Evolutionary conservation across 2,888 invertebrate genomes (phyloP).

Genomic region (Adela reaumurella): DNA sequence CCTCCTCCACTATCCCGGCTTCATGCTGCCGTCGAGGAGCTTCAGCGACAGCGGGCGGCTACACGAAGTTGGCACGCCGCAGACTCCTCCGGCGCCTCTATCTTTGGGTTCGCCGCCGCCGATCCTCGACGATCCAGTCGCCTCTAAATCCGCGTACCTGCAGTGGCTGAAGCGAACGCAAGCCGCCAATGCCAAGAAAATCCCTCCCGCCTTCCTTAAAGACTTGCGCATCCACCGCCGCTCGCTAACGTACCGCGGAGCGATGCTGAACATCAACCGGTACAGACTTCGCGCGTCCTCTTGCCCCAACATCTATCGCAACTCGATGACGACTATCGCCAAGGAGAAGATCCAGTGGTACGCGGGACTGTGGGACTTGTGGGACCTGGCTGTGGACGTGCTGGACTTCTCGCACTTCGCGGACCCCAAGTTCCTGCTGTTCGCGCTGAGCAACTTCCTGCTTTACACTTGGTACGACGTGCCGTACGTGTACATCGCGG

Average conservation of each 20-base stretch:
- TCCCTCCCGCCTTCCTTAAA: conserved; percentile 66
- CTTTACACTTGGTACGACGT: conserved; percentile 93
- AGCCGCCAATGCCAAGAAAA: conserved; percentile 33
- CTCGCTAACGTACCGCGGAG: conserved; percentile 79
- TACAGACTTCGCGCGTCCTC: conserved; percentile 80
- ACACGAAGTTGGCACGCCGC: conserved; percentile 24
- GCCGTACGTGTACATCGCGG: conserved; percentile 87
- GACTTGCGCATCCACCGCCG: conserved; percentile 72
- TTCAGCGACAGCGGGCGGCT: conserved; percentile 62
- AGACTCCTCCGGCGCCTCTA: conserved; percentile 30
- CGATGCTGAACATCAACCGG: conserved; percentile 79
- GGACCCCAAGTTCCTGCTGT: conserved; percentile 70
- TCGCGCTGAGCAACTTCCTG: conserved; percentile 84
- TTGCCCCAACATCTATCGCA: conserved; percentile 86
- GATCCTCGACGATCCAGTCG: conserved; percentile 16
- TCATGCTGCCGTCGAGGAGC: conserved; percentile 68
- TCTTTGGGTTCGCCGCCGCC: conserved; percentile 20
- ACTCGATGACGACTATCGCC: conserved; percentile 82
- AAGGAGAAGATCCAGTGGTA: conserved; percentile 74
- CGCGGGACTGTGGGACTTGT: conserved; percentile 72
- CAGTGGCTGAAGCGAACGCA: conserved; percentile 56
- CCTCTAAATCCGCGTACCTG: conserved; percentile 48
- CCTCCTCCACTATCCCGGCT: conserved; percentile 68
- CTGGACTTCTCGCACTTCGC: conserved; percentile 78
- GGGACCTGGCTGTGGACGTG: conserved; percentile 73